Evolutionary conservation across 2,113 vertebrate genomes (phyloP).

Genomic region (Nycticebus coucang): DNA sequence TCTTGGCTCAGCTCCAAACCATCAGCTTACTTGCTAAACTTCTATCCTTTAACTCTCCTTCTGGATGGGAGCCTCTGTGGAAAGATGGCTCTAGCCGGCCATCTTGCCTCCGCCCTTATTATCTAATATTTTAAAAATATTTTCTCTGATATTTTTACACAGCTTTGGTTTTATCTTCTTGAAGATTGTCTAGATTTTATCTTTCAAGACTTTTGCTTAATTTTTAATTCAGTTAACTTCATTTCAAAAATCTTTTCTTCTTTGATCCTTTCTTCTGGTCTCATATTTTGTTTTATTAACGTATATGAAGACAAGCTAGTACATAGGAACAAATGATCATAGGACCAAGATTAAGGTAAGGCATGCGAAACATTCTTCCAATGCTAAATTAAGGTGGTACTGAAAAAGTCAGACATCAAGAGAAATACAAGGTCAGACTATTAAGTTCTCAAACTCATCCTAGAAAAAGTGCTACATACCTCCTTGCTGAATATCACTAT

Average conservation of each 20-base stretch:
- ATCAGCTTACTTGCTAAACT: too few relatives aligned
- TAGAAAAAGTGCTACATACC: too few relatives aligned
- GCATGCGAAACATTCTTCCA: neutral
- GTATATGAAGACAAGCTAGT: neutral
- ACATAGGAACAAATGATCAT: neutral
- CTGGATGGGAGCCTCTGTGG: too few relatives aligned
- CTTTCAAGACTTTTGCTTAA: neutral
- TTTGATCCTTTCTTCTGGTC: neutral
- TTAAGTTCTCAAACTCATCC: too few relatives aligned
- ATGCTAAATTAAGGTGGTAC: neutral
- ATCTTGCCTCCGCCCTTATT: neutral
- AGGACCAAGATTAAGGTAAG: too few relatives aligned
- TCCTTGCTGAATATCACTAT: too few relatives aligned
- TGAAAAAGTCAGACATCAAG: neutral
- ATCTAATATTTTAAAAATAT: neutral
- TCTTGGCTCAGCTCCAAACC: too few relatives aligned
- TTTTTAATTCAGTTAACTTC: constrained; percentile 2
- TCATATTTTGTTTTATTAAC: neutral
- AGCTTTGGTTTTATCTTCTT: neutral
- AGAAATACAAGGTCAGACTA: neutral
- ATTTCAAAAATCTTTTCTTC: neutral
- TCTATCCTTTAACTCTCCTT: too few relatives aligned
- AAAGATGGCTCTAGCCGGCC: too few relatives aligned
- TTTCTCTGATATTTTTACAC: neutral
- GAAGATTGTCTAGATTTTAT: neutral